Evolutionary conservation across 2,888 invertebrate genomes (phyloP).

Genomic region (Melinopterus prodromus): DNA sequence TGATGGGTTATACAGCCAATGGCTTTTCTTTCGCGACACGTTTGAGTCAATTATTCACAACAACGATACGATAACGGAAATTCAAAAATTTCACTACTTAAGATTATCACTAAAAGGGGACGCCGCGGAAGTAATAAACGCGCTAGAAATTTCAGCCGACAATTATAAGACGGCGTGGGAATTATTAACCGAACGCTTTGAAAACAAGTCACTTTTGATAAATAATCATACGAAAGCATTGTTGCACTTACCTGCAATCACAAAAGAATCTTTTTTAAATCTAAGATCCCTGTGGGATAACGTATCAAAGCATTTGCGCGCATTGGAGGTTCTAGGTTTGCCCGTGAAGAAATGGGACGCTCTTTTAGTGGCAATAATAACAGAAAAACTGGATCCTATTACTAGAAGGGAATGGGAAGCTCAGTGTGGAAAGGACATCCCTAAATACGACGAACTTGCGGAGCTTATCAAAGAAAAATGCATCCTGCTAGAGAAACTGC

Average conservation of each 20-base stretch:
- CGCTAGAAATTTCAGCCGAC: conserved; percentile 23
- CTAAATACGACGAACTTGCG: conserved; percentile 10
- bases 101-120: conserved; percentile 29
- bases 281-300: conserved; percentile 27
- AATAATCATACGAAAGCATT: conserved; percentile 27
- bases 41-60: conserved; percentile 32
- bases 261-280: conserved; percentile 25
- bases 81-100: conserved; percentile 36
- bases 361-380: conserved; percentile 13
- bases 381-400: conserved; percentile 14
- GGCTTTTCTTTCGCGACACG: conserved; percentile 31
- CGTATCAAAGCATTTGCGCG: conserved; percentile 22
- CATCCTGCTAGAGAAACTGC: conserved; percentile 13
- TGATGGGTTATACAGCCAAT: conserved; percentile 24
- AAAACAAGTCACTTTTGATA: conserved; percentile 24
- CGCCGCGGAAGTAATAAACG: conserved; percentile 30
- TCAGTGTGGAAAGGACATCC: conserved; percentile 6
- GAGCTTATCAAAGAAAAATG: conserved; percentile 16
- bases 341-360: conserved; percentile 25
- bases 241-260: conserved; percentile 20
- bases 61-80: conserved; percentile 22
- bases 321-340: conserved; percentile 16
- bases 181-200: conserved; percentile 25
- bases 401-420: conserved; percentile 20
- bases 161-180: conserved; percentile 28